Base-by-base conservation (phyloP, 2,888 invertebrate genomes). In the Dryadula phaetusa region DNA sequence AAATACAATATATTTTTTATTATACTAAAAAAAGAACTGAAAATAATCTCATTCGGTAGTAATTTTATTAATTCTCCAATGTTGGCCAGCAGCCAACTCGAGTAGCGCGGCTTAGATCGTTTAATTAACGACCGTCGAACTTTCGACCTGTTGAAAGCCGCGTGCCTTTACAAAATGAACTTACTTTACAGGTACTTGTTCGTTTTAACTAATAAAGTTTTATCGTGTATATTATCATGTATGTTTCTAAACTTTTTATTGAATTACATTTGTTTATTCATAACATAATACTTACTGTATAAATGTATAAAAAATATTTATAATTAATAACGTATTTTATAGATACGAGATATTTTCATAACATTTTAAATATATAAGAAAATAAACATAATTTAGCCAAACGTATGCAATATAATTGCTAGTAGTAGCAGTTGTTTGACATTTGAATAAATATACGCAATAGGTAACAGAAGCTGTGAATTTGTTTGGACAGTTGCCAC, bases 91-190 rank as follows among this genome's bases (percentile, higher is more conserved):
- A 70, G 85, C 91, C 91, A 90, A 84, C 79, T 82, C 81, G 81
- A 82, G 84, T 83, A 79, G 82, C 82, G 80, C 82, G 86, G 84
- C 88, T 88, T 86, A 87, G 88, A 89, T 86, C 88, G 87, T 91
- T 90, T 91, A 91, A 92, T 92, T 91, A 90, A 90, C 90, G 89
- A 88, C 78, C 89, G 86, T 85, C 86, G 87, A 91, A 90, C 90
- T 90, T 90, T 86, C 85, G 87, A 91, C 92, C 91, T 92, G 91
- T 92, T 92, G 92, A 92, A 88, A 91, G 85, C 86, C 75, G 79
- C 77, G 69, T 69, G 87, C 85, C 88, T 87, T 86, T 82, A 81
- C 80, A 82, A 81, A 83, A 74, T 83, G 80, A 83, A 86, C 84
- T 84, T 78, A 85, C 83, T 87, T 86, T 81, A 83, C 85, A 84